Base-by-base conservation (phyloP, 2,888 invertebrate genomes). In the Amaurobius ferox region DNA sequence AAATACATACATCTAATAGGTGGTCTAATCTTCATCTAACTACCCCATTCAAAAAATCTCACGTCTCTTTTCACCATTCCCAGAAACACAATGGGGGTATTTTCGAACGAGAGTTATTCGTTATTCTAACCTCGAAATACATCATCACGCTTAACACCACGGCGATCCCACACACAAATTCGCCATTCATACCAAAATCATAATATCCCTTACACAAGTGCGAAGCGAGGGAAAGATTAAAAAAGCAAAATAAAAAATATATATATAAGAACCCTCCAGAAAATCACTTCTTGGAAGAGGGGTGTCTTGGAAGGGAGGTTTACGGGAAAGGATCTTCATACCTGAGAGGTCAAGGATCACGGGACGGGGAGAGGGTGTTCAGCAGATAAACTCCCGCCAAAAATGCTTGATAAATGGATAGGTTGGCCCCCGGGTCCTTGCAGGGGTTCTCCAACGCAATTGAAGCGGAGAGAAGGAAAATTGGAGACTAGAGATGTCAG, bases 341-440 rank as follows among this genome's bases (percentile, higher is more conserved):
- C 55, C 55, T 55, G 55, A 6, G 16, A 23, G 55, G 55, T 55
- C 55, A 55, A 55, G 5, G 55, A 23, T n/a, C 55, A 1, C 19
- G 5, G 55, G 2, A 23, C 2, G 16, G 23, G 55, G 19, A 19
- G 16, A 23, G 23, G 23, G 44, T 9, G 16, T 44, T 44, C 44
- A 2, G 44, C 16, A 55, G 55, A 55, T 55, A 55, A 55, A 7
- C 16, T 16, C 55, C 55, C 55, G 55, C 55, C 19, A 55, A 55
- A 55, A n/a, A 23, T 23, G 55, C 55, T 55, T 55, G 55, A 55
- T 55, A 55, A 55, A 55, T 23, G 55, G 55, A 55, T 23, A 55
- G 23, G 55, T 55, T 23, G 23, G 23, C 19, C 23, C 55, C 55
- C n/a, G n/a, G 2, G 6, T 5, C 19, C 55, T 23, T 23, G 19